These are phyloP conservation scores for Bruchidius siliquastri DNA, from an alignment of 2,888 invertebrate genomes.

Conservation along the genomic window DNA sequence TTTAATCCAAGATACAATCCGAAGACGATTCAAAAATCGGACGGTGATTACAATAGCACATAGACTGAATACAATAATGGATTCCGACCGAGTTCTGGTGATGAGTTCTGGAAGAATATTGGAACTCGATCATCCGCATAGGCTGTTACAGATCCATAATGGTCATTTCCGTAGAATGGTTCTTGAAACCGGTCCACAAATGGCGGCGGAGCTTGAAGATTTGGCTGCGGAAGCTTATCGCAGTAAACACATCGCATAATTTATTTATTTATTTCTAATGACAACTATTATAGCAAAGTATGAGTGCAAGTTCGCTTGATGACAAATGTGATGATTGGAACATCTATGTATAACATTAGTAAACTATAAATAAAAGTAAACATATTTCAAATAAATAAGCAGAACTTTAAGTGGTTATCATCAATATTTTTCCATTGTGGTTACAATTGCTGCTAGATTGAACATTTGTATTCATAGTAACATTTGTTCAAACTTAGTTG, in stretches of 20 bases:
- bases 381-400: no score
- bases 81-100: slow-evolving; percentile 66
- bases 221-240: slow-evolving; percentile 31
- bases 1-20: slow-evolving; percentile 71
- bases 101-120: slow-evolving; percentile 72
- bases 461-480: no score
- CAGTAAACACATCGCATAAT: background rate
- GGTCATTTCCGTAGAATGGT: slow-evolving; percentile 65
- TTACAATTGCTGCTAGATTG: no score
- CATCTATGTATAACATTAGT: no score
- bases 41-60: slow-evolving; percentile 65
- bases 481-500: no score
- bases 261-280: background rate
- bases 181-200: slow-evolving; percentile 58
- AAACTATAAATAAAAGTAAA: no score
- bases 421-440: no score
- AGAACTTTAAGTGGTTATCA: no score
- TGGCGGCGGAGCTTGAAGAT: slow-evolving; percentile 34
- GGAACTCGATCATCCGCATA: slow-evolving; percentile 74
- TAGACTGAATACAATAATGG: slow-evolving; percentile 21
- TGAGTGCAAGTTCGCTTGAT: no score
- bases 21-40: slow-evolving; percentile 67
- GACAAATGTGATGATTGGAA: no score
- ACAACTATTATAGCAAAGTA: background rate
- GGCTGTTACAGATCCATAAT: slow-evolving; percentile 56